Evolutionary conservation across 2,888 invertebrate species (phyloP), one percentile per base, ranked within the genome.

Genomic region (Ceramica pisi): DNA sequence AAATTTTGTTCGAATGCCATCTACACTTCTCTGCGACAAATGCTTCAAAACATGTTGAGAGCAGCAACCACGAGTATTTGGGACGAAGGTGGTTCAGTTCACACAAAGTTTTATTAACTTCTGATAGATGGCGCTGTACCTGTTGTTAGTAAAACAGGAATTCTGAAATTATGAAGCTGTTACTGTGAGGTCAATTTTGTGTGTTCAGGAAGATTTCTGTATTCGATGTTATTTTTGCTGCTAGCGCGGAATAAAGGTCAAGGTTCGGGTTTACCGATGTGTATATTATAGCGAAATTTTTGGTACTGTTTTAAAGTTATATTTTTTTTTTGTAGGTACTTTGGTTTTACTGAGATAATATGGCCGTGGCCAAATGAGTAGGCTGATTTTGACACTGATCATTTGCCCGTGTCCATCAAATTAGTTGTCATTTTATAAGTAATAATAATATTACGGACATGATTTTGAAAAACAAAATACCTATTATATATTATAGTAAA

Each of bases 71-170:
- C 19, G 23, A 67, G 31, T 19, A 12, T 35, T 69, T 31, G 5
- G 35, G 23, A 3, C n/a, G 55, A 50, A 66, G 51, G 46, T 31
- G 26, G 41, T 44, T 63, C 46, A 23, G 31, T 44, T 55, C 26
- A 26, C 44, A 67, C 12, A 59, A 70, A 59, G 83, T 84, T 82
- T 66, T 23, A 46, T 4, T 23, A n/a, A 41, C 26, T 51, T 67
- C 2, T 9, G 16, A 82, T 35, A 84, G 83, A 84, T 84, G 83
- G 83, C 83, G 83, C 21, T 84, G 71, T 82, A 53, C n/a, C 23
- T n/a, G 23, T 38, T 55, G 14, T 55, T 31, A 44, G 21, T 51
- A 62, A 46, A 73, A 61, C 12, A 44, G 26, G 23, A 57, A 51
- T 16, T 61, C 1, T 50, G 26, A 53, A 75, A 63, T 56, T 64